Evolutionary conservation across 2,888 invertebrate species (phyloP), one percentile per base, ranked within the genome.

Genomic region (Platynereis dumerilii): DNA sequence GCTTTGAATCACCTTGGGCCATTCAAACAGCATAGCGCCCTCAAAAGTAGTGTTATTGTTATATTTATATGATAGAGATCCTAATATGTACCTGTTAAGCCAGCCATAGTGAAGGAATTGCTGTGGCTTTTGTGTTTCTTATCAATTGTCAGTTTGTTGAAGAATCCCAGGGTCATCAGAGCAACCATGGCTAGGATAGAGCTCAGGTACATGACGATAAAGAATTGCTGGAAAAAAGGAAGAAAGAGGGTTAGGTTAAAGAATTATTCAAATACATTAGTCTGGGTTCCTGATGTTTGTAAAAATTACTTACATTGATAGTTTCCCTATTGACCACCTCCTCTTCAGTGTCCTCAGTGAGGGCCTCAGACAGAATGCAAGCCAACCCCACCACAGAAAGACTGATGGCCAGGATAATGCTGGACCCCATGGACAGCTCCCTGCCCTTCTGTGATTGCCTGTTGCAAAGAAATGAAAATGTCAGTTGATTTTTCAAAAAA

Each of bases 391-490:
- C 24, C 24, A 58, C 44, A 24, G 58, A 26, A 2, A 58, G 42
- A 45, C 27, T 44, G 20, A 58, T 12, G 17, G 27, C 58, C 1
- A 45, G 3, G 22, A 58, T 28, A 15, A 44, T 10, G 27, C 58
- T 44, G 5, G 27, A n/a, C 1, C 44, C 58, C 44, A 58, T 44
- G 15, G 58, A 42, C 45, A 58, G 22, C 24, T 58, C 58, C 22
- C 44, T 39, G 45, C 58, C 58, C 26, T 58, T 58, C 45, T 58
- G 58, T 1, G 58, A 58, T 15, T n/a, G 20, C 34, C 57, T 57
- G n/a, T n/a, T n/a, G n/a, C n/a, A n/a, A n/a, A n/a, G 55, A 1
- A 55, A 26, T 2, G 24, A 42, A 42, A 42, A 15, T 42, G 44
- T 17, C 12, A 17, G 12, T 42, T 15, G 17, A 15, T 15, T 42